Conservation (phyloP, 2,888 invertebrate genomes). For the Plebejus anna region DNA sequence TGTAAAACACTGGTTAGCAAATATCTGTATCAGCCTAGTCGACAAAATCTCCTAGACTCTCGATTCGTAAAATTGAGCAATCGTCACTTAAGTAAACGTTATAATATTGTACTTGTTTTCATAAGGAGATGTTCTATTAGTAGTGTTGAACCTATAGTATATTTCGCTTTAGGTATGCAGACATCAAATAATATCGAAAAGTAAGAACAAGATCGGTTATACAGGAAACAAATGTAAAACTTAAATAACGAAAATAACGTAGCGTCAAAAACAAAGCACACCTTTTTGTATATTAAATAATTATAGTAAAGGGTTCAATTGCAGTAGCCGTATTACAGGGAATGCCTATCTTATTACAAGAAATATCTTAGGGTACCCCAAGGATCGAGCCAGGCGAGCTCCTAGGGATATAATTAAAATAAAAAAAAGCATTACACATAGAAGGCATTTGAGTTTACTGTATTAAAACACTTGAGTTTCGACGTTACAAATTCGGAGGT, state of each 20-base stretch:
- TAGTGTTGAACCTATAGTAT: conserved; percentile 36
- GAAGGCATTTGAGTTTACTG: neutral
- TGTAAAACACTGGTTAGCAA: conserved; percentile 21
- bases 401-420: neutral
- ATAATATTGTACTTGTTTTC: conserved; percentile 67
- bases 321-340: neutral
- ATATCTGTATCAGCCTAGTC: conserved; percentile 23
- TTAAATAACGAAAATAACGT: neutral
- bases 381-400: neutral
- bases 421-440: neutral
- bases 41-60: conserved; percentile 33
- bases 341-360: neutral
- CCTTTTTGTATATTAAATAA: neutral
- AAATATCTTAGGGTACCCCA: neutral
- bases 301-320: neutral
- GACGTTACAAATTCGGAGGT: conserved; percentile 8
- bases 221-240: neutral
- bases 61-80: conserved; percentile 71
- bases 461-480: conserved; percentile 4
- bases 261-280: neutral
- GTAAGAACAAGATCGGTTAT: neutral
- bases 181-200: neutral
- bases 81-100: conserved; percentile 65
- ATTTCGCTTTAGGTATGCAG: conserved; percentile 27
- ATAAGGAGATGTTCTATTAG: conserved; percentile 52